A percentile compares a stretch with the other conserved stretches of the same genome.
Evolutionary conservation across 2,113 vertebrate species (phyloP).

Genomic region (Fulica atra): DNA sequence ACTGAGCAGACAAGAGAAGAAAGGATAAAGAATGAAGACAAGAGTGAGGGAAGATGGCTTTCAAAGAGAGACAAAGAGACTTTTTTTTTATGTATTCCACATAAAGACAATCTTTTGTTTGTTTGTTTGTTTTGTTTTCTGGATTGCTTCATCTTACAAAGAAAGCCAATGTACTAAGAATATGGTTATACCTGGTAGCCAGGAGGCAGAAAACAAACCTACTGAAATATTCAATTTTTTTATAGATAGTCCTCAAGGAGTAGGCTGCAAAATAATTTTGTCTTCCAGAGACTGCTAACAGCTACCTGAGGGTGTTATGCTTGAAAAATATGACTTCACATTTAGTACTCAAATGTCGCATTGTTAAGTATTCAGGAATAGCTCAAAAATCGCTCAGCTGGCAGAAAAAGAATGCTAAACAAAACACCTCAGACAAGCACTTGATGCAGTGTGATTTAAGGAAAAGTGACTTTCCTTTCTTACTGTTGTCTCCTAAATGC

Average conservation of each 20-base stretch:
- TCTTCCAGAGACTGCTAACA: constrained; percentile 50
- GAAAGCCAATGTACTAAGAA: constrained; percentile 44
- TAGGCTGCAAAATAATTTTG: constrained; percentile 62
- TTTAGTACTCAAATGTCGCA: constrained; percentile 43
- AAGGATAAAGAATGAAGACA: background rate
- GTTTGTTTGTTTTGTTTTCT: background rate
- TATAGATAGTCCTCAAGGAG: constrained; percentile 48
- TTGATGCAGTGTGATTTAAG: background rate
- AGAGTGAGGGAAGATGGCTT: background rate
- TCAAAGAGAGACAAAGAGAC: background rate
- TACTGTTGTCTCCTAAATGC: background rate
- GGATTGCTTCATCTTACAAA: constrained; percentile 52
- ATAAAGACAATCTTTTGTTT: background rate
- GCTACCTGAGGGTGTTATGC: constrained; percentile 44
- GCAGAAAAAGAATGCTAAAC: constrained; percentile 41
- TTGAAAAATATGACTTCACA: constrained; percentile 28
- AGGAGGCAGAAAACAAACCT: constrained; percentile 53
- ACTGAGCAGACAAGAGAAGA: background rate
- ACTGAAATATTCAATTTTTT: constrained; percentile 64
- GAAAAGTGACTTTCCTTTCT: constrained; percentile 3
- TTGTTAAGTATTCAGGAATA: constrained; percentile 39
- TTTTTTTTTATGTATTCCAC: background rate
- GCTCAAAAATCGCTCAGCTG: constrained; percentile 57
- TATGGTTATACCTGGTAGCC: background rate
- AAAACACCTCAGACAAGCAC: background rate